A percentile compares a stretch with the other conserved stretches of the same genome.
Conservation (phyloP, 2,113 vertebrate species). For the Pseudorasbora parva region DNA sequence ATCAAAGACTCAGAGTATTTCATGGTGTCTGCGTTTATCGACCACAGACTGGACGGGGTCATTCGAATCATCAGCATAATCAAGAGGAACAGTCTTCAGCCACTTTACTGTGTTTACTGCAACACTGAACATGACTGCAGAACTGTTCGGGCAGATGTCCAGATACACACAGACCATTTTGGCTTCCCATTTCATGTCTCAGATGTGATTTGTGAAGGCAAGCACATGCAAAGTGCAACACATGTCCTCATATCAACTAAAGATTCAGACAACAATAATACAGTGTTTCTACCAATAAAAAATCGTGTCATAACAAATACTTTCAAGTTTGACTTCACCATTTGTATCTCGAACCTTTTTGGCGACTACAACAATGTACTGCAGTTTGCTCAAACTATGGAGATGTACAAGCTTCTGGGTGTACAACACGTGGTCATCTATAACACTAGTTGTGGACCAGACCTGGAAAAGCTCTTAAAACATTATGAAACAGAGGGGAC, state of each 20-base stretch:
- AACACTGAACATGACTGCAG: constrained; percentile 52
- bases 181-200: constrained; percentile 67
- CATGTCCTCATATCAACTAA: constrained; percentile 27
- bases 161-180: constrained; percentile 70
- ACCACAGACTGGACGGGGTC: constrained; percentile 66
- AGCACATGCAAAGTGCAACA: constrained; percentile 4
- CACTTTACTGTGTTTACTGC: constrained; percentile 76
- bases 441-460: constrained; percentile 70
- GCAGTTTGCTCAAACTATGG: constrained; percentile 72
- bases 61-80: constrained; percentile 76
- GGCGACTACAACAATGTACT: constrained; percentile 73
- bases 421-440: constrained; percentile 71
- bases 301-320: constrained; percentile 62
- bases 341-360: constrained; percentile 76
- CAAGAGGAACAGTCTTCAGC: constrained; percentile 66
- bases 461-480: constrained; percentile 68
- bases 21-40: constrained; percentile 75
- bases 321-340: constrained; percentile 67
- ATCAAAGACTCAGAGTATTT: constrained; percentile 70
- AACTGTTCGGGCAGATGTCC: constrained; percentile 56
- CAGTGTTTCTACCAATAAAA: constrained; percentile 41
- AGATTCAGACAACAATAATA: not conserved
- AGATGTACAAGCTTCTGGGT: constrained; percentile 75
- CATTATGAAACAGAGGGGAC: constrained; percentile 68
- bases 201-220: constrained; percentile 51